phyloP scores from a whole-genome alignment of 2,113 vertebrate genomes.

The Castor canadensis region DNA sequence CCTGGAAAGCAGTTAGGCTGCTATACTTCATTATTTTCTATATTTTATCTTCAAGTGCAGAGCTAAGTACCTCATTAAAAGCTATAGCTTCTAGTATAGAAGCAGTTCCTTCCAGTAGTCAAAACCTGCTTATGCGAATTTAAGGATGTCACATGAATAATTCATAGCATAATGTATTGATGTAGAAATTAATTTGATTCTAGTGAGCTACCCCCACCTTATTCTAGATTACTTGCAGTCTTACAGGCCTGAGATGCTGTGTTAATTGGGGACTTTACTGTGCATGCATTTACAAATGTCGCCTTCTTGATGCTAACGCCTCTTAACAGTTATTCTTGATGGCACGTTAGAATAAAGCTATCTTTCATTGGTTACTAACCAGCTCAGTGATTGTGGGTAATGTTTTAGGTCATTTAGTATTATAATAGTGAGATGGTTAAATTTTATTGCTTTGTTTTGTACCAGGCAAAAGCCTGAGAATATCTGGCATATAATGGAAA shows the following conservation, averaged over 20 bases:
- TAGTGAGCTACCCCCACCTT: not conserved
- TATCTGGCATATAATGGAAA: conserved; percentile 21
- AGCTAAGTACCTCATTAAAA: not conserved
- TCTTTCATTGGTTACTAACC: conserved; percentile 28
- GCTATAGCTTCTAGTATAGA: not conserved
- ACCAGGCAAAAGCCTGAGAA: conserved; percentile 24
- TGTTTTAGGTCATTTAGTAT: not conserved
- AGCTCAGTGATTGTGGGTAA: not conserved
- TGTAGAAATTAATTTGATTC: not conserved
- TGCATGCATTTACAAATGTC: not conserved
- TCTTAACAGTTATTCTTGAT: conserved; percentile 3
- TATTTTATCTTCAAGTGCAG: not conserved
- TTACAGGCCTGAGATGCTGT: not conserved
- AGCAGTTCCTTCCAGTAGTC: not conserved
- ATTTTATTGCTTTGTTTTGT: conserved; percentile 63
- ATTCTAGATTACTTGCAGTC: not conserved
- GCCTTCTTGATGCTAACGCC: not conserved
- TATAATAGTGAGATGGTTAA: not conserved
- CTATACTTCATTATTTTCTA: not conserved
- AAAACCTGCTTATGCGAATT: not conserved
- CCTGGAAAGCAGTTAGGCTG: not conserved
- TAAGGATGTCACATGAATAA: not conserved
- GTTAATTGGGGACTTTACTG: not conserved
- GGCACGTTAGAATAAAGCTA: not conserved
- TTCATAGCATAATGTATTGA: not conserved